These are phyloP conservation scores for Candidula unifasciata DNA, from an alignment of 2,888 invertebrate species.

Conservation along the genomic window DNA sequence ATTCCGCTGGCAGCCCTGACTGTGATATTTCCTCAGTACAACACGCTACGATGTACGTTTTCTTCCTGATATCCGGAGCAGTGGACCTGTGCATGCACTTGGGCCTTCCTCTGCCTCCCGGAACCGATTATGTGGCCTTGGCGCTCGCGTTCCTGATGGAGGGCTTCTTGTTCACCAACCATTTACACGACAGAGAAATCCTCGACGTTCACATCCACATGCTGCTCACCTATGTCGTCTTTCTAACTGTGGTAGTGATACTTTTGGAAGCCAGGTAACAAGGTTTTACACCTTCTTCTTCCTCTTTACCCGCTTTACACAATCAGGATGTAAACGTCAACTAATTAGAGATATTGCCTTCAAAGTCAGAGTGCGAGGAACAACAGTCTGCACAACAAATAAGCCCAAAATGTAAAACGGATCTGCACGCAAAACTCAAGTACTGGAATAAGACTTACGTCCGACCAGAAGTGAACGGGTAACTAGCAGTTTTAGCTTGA, in stretches of 20 bases:
- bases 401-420: too few relatives aligned
- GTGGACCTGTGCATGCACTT: conserved; percentile 77
- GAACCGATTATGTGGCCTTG: conserved; percentile 77
- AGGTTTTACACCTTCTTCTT: too few relatives aligned
- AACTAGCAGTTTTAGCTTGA: too few relatives aligned
- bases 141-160: conserved; percentile 78
- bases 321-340: too few relatives aligned
- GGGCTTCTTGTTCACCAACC: conserved; percentile 79
- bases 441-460: too few relatives aligned
- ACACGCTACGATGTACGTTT: conserved; percentile 80
- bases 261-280: conserved; percentile 75
- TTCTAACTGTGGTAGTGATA: conserved; percentile 71
- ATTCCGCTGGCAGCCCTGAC: too few relatives aligned
- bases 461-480: too few relatives aligned
- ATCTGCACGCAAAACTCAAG: too few relatives aligned
- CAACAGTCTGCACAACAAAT: too few relatives aligned
- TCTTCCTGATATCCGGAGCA: conserved; percentile 79
- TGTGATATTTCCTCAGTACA: conserved; percentile 75
- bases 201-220: conserved; percentile 78
- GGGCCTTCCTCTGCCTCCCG: conserved; percentile 74
- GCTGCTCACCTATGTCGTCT: conserved; percentile 78
- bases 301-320: too few relatives aligned
- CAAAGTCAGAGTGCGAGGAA: too few relatives aligned
- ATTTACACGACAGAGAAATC: conserved; percentile 78
- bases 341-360: too few relatives aligned